Conservation (phyloP, 2,888 invertebrate species). For the Megamerina dolium region DNA sequence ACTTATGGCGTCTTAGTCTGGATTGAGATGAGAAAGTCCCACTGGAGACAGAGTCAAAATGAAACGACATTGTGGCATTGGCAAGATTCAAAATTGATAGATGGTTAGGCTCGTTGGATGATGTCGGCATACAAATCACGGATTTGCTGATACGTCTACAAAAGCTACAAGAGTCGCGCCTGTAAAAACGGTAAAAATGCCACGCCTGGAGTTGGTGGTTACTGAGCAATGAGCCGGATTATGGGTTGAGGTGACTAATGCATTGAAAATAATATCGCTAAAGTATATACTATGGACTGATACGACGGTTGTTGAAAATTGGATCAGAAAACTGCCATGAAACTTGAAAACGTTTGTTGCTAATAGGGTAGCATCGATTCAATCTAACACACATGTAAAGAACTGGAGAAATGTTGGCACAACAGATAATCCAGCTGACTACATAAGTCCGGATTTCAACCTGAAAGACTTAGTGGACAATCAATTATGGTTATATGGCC, state of each 20-base stretch:
- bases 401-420: constrained; percentile 1
- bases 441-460: not conserved
- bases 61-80: not conserved
- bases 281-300: constrained; percentile 2
- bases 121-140: constrained; percentile 17
- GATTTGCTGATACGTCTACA: constrained; percentile 2
- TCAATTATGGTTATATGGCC: not conserved
- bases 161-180: constrained; percentile 1
- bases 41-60: too few relatives aligned
- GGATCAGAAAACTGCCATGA: too few relatives aligned
- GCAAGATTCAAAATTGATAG: constrained; percentile 4
- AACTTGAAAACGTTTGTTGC: constrained; percentile 5
- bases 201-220: constrained; percentile 1
- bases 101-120: too few relatives aligned
- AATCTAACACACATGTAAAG: not conserved
- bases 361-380: too few relatives aligned
- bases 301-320: too few relatives aligned
- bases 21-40: too few relatives aligned
- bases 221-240: constrained; percentile 1
- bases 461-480: not conserved
- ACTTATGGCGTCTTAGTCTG: too few relatives aligned
- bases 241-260: not conserved
- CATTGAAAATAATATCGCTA: not conserved
- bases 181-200: constrained; percentile 3
- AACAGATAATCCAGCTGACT: constrained; percentile 1